Percentiles rank a stretch among this genome's conserved stretches.
These are phyloP conservation scores for Eriosoma lanigerum DNA, from an alignment of 1,140 invertebrate species.

Conservation along the genomic window DNA sequence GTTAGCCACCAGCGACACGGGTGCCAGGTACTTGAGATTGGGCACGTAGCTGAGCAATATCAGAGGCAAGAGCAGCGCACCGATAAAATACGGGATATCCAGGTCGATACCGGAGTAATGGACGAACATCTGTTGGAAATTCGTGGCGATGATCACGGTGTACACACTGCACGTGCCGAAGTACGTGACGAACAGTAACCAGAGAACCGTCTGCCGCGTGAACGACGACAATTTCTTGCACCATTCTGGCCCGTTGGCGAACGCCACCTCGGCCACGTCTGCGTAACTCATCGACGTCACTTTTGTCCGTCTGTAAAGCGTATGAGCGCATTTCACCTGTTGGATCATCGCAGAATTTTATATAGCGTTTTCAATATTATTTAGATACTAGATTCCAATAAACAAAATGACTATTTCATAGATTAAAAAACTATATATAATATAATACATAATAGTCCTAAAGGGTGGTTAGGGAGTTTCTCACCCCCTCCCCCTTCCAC, in stretches of 20 bases:
- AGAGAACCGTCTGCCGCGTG: constrained; percentile 62
- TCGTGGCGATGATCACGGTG: constrained; percentile 75
- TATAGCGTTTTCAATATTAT: no score
- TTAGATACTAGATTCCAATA: no score
- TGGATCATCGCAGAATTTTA: no score
- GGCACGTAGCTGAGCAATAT: constrained; percentile 76
- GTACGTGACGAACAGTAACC: constrained; percentile 69
- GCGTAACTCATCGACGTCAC: constrained; percentile 74
- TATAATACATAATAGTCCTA: no score
- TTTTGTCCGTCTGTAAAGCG: constrained; percentile 70
- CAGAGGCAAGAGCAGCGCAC: constrained; percentile 66
- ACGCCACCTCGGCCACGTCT: constrained; percentile 74
- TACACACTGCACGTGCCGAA: constrained; percentile 82
- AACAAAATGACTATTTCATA: no score
- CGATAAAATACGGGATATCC: constrained; percentile 62
- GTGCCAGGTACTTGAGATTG: constrained; percentile 77
- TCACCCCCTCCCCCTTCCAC: no score
- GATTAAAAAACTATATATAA: no score
- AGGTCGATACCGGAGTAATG: constrained; percentile 52
- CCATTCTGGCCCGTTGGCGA: constrained; percentile 71
- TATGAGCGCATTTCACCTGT: constrained; percentile 79
- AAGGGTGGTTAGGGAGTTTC: no score
- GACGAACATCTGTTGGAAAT: constrained; percentile 67
- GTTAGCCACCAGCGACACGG: constrained; percentile 80
- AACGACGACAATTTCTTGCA: constrained; percentile 64